Conservation (phyloP, 2,888 invertebrate genomes). For the Limenitis arthemis region DNA sequence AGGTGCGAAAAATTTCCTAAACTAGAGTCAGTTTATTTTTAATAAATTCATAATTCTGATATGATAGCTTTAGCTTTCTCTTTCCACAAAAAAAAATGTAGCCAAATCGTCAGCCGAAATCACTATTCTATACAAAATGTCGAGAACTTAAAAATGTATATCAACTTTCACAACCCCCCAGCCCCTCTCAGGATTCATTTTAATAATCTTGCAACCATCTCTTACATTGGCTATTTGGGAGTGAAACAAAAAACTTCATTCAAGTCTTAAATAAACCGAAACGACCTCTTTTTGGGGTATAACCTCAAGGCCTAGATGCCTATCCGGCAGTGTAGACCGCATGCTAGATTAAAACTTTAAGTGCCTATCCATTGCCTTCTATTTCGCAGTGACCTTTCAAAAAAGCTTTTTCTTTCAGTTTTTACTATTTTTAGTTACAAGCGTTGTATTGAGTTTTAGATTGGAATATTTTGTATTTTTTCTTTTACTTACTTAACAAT, state of each 20-base stretch:
- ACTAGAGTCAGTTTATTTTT: no score
- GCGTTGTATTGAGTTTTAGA: neutral
- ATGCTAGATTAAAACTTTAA: constrained; percentile 6
- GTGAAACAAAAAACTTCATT: neutral
- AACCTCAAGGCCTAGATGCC: constrained; percentile 6
- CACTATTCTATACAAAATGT: no score
- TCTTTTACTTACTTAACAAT: no score
- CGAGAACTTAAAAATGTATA: no score
- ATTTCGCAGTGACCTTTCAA: constrained; percentile 1
- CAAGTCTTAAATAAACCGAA: neutral
- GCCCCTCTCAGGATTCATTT: neutral
- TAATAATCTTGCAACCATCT: neutral
- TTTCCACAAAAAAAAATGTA: no score
- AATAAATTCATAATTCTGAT: no score
- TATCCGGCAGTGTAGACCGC: constrained; percentile 5
- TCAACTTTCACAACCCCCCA: no score
- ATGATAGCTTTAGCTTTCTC: no score
- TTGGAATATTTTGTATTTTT: no score
- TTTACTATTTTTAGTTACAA: neutral
- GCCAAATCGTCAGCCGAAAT: no score
- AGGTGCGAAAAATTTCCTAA: no score
- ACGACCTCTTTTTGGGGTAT: constrained; percentile 3
- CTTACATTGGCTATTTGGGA: neutral
- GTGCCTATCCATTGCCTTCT: constrained; percentile 5
- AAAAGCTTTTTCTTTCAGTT: neutral